Conservation (phyloP, 2,797 vertebrate species). For the Anguilla obscura region DNA sequence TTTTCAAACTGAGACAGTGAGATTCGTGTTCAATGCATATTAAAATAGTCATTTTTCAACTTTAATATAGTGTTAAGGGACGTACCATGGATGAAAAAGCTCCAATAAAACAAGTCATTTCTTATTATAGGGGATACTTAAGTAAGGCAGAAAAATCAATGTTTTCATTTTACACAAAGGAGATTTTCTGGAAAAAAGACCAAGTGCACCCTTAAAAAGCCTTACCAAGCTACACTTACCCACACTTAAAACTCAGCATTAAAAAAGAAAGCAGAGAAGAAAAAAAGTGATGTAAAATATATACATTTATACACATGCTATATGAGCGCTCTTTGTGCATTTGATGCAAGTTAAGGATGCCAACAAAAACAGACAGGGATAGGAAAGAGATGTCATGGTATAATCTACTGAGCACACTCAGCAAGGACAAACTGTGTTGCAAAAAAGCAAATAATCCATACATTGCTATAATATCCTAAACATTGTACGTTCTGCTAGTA, state of each 20-base stretch:
- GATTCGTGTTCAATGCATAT: background rate
- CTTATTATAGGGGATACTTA: background rate
- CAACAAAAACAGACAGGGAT: slow-evolving; percentile 42
- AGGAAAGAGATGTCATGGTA: slow-evolving; percentile 14
- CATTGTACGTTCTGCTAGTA: background rate
- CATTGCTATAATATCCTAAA: background rate
- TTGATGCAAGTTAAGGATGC: slow-evolving; percentile 47
- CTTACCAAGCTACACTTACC: slow-evolving; percentile 46
- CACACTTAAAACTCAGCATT: slow-evolving; percentile 28
- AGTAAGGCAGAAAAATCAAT: background rate
- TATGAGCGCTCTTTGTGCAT: slow-evolving; percentile 51
- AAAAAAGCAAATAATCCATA: background rate
- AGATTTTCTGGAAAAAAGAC: slow-evolving; percentile 37
- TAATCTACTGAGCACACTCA: background rate
- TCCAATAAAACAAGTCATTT: background rate
- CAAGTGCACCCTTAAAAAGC: slow-evolving; percentile 59
- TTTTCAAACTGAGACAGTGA: background rate
- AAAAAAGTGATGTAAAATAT: slow-evolving; percentile 66
- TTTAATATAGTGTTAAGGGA: background rate
- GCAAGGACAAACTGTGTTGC: background rate
- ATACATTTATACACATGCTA: slow-evolving; percentile 75
- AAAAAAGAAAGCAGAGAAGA: slow-evolving; percentile 54
- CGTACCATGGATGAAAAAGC: background rate
- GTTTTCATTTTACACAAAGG: background rate
- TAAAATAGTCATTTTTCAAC: background rate